Evolutionary conservation across 1,140 invertebrate genomes (phyloP), one percentile per base, ranked within the genome.

Genomic region (Heliconius nattereri): DNA sequence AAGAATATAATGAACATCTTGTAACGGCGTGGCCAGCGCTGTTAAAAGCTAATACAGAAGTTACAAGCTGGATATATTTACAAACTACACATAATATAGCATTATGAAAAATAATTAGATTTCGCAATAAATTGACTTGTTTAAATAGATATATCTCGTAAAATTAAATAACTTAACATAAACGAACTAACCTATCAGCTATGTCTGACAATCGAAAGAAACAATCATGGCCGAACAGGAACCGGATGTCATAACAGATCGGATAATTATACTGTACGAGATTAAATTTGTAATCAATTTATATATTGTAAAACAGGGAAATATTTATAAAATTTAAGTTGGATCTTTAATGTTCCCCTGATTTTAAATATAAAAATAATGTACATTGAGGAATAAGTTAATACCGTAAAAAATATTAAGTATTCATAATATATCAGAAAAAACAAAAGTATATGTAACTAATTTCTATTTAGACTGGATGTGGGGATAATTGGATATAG

Each of bases 141-240:
- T 66, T 79, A 75, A 75, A 54, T 52, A 77, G n/a, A 54, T 40
- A 79, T 54, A 72, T 74, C 45, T 71, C 19, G 70, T 73, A 80
- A 79, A 81, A 82, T 60, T 16, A 71, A 71, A 76, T 70, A 71
- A 60, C 79, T 81, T 82, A 82, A 82, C 45, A 32, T 13, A 75
- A 75, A 83, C 81, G 74, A 80, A 88, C 91, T 92, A 92, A 94
- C 92, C 92, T 93, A 90, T 91, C 88, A 90, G 81, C 84, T 83
- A 88, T 88, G 86, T 88, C 88, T 94, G 92, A 91, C 92, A 93
- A 90, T 83, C 82, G 83, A 94, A 93, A 91, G 91, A 93, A 93
- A 94, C 91, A 90, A 88, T 85, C 80, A 92, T 94, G 92, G 91
- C 85, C 81, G 78, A 78, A 57, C 70, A 80, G 91, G 89, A 93